Percentiles rank a stretch among this genome's conserved stretches.
phyloP scores from a whole-genome alignment of 2,113 vertebrate species.

The Hiodon alosoides region DNA sequence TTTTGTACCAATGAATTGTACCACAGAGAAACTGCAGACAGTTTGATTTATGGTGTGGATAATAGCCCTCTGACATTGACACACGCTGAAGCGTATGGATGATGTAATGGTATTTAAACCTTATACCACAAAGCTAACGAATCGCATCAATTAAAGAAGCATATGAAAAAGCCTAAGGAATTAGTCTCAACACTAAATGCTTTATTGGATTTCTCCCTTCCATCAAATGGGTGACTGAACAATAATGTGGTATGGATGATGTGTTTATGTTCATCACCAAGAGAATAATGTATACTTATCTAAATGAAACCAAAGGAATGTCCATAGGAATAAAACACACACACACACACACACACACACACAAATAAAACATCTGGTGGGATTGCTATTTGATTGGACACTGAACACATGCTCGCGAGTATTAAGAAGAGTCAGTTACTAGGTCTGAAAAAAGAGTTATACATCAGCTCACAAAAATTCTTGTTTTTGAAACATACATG shows the following conservation, averaged over 20 bases:
- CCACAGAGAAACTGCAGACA: conserved; percentile 6
- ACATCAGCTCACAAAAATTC: no score
- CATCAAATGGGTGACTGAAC: not conserved
- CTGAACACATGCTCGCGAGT: no score
- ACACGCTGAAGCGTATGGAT: not conserved
- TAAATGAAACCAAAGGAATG: conserved; percentile 2
- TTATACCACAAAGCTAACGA: conserved; percentile 12
- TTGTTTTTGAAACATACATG: not conserved
- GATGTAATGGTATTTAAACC: conserved; percentile 12
- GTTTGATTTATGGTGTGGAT: conserved; percentile 1
- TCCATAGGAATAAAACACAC: not conserved
- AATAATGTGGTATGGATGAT: conserved; percentile 4
- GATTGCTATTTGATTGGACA: no score
- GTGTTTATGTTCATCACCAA: not conserved
- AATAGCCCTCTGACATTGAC: not conserved
- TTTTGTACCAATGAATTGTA: conserved; percentile 2
- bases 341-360: no score
- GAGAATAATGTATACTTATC: not conserved
- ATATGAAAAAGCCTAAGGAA: conserved; percentile 15
- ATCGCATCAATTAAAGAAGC: conserved; percentile 8
- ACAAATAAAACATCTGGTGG: no score
- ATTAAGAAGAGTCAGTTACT: no score
- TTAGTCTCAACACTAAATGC: conserved; percentile 13
- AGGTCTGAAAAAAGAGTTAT: no score
- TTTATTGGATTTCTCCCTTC: conserved; percentile 15